Base-by-base conservation (phyloP, 2,797 vertebrate genomes). In the Hemibagrus guttatus region DNA sequence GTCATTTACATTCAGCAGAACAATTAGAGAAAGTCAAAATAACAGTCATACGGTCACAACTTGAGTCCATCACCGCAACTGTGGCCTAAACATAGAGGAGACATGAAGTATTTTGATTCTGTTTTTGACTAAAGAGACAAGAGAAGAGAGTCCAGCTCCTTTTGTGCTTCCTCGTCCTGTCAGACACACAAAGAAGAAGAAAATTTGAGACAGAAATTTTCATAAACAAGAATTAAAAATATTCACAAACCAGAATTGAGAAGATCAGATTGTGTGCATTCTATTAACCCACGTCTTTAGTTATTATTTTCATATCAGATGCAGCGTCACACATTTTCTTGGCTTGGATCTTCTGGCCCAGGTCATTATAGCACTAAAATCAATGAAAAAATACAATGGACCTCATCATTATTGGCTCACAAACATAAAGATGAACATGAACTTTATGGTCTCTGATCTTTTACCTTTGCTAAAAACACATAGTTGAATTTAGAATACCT, bases 391-490 rank as follows among this genome's bases (percentile, higher is more conserved):
- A 14, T 75, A 49, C 6, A 35, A 84, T 35, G 9, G 9, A 78
- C 17, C 75, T 63, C 21, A 74, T 6, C 8, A 84, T 19, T n/a
- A 31, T 39, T 4, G 16, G 26, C 6, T 81, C 31, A 83, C 61
- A 74, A 68, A 88, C 86, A 84, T 84, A 4, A 90, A 17, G 46
- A 49, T 49, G 8, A 49, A 49, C 9, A 0, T 31, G n/a, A 66
- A 49, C 39, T n/a, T 46, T 6, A 12, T 42, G 28, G 0, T 28
- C 6, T 49, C 2, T 28, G 81, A 83, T 21, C 4, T 39, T 90
- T 95, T 95, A 99, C 98, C 97, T 99, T 99, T 89, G 97, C 97
- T 89, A 99, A 95, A 93, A 95, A 99, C 83, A 98, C 95, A 81
- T 97, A 98, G 95, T 99, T 99, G 89, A 89, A 92, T 93, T 98